Evolutionary conservation across 35 echinoderm and acorn worm species (phyloP).

Genomic region (Ophioderma brevispina): DNA sequence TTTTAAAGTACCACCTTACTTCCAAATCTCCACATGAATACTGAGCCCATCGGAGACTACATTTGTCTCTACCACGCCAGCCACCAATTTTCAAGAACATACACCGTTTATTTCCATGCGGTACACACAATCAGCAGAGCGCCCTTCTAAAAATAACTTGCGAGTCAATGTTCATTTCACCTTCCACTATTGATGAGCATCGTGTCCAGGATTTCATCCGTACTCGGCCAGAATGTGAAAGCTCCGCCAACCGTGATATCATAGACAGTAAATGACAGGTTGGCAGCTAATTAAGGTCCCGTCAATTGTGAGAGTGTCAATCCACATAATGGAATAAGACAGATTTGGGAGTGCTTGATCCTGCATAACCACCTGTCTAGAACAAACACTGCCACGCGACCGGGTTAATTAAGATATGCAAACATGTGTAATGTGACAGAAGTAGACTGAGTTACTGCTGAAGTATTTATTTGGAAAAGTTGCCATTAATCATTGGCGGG

Average conservation of each 20-base stretch:
- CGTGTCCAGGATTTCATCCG: constrained; percentile 20
- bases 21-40: constrained; percentile 43
- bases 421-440: too few relatives aligned
- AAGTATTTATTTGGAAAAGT: too few relatives aligned
- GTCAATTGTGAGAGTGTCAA: constrained; percentile 28
- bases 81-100: constrained; percentile 29
- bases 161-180: constrained; percentile 28
- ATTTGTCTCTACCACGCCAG: constrained; percentile 14
- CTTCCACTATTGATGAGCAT: constrained; percentile 13
- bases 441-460: too few relatives aligned
- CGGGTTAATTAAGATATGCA: too few relatives aligned
- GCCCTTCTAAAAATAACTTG: constrained; percentile 38
- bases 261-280: constrained; percentile 48
- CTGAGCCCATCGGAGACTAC: constrained; percentile 33
- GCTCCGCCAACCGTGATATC: constrained; percentile 39
- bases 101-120: constrained; percentile 33
- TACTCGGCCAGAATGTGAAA: constrained; percentile 51
- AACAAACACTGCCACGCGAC: too few relatives aligned
- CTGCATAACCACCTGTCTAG: constrained; percentile 17
- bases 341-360: constrained; percentile 26
- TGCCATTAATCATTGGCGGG: too few relatives aligned
- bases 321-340: constrained; percentile 30
- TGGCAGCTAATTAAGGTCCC: constrained; percentile 24
- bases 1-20: constrained; percentile 45
- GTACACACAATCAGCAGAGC: neutral